Percentiles rank a stretch among this genome's conserved stretches.
phyloP scores from a whole-genome alignment of 1,140 invertebrate species.

The silkworm (Bombyx mori) region ASM3026992v2 NC_085115.1:7327501-7328000 shows the following conservation, averaged over 20 bases:
- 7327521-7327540: not conserved
- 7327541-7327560: conserved; percentile 9
- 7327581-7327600: conserved; percentile 37
- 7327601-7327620: conserved; percentile 42
- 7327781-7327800: conserved; percentile 22
- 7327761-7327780: conserved; percentile 14
- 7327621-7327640: conserved; percentile 69
- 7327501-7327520: conserved; percentile 1
- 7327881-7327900: conserved; percentile 21
- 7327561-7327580: conserved; percentile 10
- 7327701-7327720: conserved; percentile 55
- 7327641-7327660: conserved; percentile 69
- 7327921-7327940: conserved; percentile 39
- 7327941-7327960: conserved; percentile 11
- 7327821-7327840: conserved; percentile 24
- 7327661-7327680: conserved; percentile 64
- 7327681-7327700: conserved; percentile 49
- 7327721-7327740: conserved; percentile 25
- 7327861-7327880: conserved; percentile 14
- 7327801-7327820: conserved; percentile 26
- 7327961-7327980: conserved; percentile 23
- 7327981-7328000: conserved; percentile 33
- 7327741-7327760: conserved; percentile 20
- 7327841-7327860: conserved; percentile 13
- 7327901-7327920: conserved; percentile 19